Conservation (phyloP, 2,888 invertebrate genomes). For the Esperia sulphurella region DNA sequence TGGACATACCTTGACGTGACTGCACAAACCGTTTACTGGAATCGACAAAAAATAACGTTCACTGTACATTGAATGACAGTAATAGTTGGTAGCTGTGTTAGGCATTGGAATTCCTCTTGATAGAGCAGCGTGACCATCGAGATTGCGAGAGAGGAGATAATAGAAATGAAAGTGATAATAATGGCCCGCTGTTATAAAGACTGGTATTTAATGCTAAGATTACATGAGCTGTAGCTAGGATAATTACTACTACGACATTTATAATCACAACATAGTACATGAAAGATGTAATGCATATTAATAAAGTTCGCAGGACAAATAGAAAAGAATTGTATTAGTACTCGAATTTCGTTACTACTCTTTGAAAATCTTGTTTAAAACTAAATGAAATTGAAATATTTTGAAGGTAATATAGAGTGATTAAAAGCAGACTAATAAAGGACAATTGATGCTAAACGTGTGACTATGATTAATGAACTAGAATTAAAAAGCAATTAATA, state of each 20-base stretch:
- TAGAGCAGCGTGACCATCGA: constrained; percentile 3
- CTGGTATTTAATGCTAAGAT: background rate
- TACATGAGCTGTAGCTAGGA: background rate
- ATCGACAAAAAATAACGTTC: constrained; percentile 1
- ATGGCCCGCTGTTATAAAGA: constrained; percentile 8
- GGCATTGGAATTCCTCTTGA: constrained; percentile 3
- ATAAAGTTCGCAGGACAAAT: too few species aligned
- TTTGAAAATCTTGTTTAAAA: too few species aligned
- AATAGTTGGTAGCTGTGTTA: constrained; percentile 6
- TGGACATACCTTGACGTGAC: constrained; percentile 20
- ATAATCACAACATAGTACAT: too few species aligned
- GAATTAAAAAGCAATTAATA: too few species aligned
- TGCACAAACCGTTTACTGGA: constrained; percentile 5
- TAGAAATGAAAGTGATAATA: constrained; percentile 12
- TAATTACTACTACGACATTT: background rate
- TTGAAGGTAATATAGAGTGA: too few species aligned
- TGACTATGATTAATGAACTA: too few species aligned
- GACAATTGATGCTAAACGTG: too few species aligned
- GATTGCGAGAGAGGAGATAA: constrained; percentile 7
- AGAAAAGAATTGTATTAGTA: too few species aligned
- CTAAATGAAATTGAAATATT: too few species aligned
- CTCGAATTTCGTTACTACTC: too few species aligned
- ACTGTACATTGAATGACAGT: constrained; percentile 5
- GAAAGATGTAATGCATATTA: too few species aligned
- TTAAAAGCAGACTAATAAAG: too few species aligned